These are phyloP conservation scores for Epsilonema sp. DNA, from an alignment of 2,888 invertebrate species.

Conservation along the genomic window DNA sequence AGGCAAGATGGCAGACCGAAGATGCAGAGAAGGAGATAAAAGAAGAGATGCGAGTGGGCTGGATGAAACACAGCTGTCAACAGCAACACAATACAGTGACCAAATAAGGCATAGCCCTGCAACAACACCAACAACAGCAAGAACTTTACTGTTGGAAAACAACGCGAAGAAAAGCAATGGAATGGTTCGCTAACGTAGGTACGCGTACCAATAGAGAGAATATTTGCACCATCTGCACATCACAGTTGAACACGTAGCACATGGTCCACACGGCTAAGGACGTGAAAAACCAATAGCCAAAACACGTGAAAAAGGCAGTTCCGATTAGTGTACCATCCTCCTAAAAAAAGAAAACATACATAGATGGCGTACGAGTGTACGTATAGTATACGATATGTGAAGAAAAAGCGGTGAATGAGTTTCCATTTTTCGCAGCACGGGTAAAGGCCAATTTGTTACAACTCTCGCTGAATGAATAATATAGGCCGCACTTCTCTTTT, in stretches of 20 bases:
- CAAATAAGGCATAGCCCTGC: conserved; percentile 35
- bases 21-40: conserved; percentile 31
- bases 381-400: too few relatives aligned
- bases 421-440: too few relatives aligned
- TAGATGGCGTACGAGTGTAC: too few relatives aligned
- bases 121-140: conserved; percentile 11
- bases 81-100: conserved; percentile 34
- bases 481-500: neutral
- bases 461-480: neutral
- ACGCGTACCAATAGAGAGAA: conserved; percentile 32
- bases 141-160: too few relatives aligned
- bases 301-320: conserved; percentile 35
- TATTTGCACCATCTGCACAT: conserved; percentile 31
- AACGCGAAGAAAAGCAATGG: neutral
- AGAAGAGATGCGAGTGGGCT: conserved; percentile 33
- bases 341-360: conserved; percentile 23
- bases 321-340: conserved; percentile 38
- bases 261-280: conserved; percentile 31
- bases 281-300: conserved; percentile 36
- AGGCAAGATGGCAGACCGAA: conserved; percentile 33
- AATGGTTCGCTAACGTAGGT: conserved; percentile 9
- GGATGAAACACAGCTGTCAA: conserved; percentile 34
- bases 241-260: conserved; percentile 31
- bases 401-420: too few relatives aligned
- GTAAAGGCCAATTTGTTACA: neutral